Conservation (phyloP, 2,113 vertebrate genomes). For the Petromus typicus region DNA sequence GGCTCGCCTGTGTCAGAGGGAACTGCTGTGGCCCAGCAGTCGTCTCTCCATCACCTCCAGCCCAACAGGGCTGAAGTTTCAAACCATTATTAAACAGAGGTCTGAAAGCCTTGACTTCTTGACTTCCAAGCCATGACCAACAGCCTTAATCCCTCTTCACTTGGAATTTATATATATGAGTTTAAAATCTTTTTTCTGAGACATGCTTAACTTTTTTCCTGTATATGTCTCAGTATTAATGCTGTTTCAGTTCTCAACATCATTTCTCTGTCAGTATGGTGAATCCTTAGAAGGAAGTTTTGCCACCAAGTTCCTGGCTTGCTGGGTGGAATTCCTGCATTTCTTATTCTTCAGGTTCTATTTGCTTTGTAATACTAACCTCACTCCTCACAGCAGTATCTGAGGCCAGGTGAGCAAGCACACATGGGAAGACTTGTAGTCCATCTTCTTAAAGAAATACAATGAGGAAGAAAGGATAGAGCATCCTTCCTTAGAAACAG, state of each 20-base stretch:
- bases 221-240: not conserved
- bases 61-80: not conserved
- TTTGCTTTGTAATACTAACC: conserved; percentile 36
- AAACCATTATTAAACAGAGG: not conserved
- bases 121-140: not conserved
- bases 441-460: not conserved
- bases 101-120: not conserved
- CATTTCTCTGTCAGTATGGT: not conserved
- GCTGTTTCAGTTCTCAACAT: not conserved
- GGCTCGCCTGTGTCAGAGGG: not conserved
- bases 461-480: not conserved
- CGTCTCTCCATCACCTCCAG: not conserved
- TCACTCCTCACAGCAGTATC: not conserved
- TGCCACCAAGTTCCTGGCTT: not conserved
- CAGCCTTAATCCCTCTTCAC: fast-evolving
- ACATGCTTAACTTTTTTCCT: not conserved
- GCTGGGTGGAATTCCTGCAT: not conserved
- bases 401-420: not conserved
- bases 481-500: not conserved
- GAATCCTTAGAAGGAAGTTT: not conserved
- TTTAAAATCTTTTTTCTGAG: not conserved
- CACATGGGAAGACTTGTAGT: not conserved
- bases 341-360: not conserved
- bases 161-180: not conserved
- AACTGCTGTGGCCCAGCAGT: fast-evolving